These are phyloP conservation scores for Rhynchomys soricoides DNA, from an alignment of 2,113 vertebrate genomes.

Conservation along the genomic window DNA sequence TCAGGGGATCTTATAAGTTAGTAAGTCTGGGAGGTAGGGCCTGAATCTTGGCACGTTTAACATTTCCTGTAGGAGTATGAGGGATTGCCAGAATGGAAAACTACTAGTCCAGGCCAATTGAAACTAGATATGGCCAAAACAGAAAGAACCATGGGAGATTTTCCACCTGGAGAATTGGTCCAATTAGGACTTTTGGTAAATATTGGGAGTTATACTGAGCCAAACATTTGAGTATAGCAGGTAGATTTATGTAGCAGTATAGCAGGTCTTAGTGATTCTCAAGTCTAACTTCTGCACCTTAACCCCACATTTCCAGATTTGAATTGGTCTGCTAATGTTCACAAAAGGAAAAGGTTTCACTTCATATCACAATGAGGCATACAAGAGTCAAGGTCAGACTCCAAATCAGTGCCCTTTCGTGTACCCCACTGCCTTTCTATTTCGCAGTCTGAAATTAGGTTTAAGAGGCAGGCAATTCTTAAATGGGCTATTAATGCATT, in stretches of 20 bases:
- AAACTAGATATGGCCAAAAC: slow-evolving; percentile 4
- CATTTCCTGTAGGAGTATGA: slow-evolving; percentile 9
- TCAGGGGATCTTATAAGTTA: not conserved
- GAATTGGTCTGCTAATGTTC: not conserved
- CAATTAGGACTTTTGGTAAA: not conserved
- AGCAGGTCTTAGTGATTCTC: not conserved
- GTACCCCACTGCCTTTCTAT: slow-evolving; percentile 1
- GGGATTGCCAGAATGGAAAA: slow-evolving; percentile 45
- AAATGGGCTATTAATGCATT: slow-evolving; percentile 67
- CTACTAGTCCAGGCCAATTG: slow-evolving; percentile 5
- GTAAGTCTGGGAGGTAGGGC: not conserved
- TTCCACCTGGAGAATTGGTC: not conserved
- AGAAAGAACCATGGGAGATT: not conserved
- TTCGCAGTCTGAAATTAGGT: slow-evolving; percentile 56
- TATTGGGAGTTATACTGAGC: not conserved
- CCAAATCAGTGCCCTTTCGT: slow-evolving; percentile 28
- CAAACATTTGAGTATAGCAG: not conserved
- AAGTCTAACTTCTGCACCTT: not conserved
- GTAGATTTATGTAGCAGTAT: not conserved
- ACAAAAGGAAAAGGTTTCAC: slow-evolving; percentile 39
- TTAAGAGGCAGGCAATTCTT: slow-evolving; percentile 69
- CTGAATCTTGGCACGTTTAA: slow-evolving; percentile 37
- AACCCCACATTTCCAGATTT: not conserved
- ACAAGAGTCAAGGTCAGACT: slow-evolving; percentile 30
- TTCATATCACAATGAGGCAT: slow-evolving; percentile 3